phyloP scores from a whole-genome alignment of 2,113 vertebrate genomes.

The Rynchops niger region DNA sequence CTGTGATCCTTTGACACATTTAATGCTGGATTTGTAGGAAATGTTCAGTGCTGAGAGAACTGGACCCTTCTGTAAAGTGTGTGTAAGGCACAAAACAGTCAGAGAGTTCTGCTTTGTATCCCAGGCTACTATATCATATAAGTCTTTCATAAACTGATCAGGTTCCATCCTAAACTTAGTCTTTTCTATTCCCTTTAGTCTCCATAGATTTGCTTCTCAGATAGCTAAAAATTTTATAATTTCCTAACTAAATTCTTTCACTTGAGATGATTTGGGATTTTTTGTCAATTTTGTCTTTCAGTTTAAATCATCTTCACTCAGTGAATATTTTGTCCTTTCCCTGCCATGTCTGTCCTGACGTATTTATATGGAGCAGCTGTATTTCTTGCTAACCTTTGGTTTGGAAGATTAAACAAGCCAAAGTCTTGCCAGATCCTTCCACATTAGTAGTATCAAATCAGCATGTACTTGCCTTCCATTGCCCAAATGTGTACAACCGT shows the following conservation, averaged over 20 bases:
- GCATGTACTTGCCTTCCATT: background rate
- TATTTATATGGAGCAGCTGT: background rate
- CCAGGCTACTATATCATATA: background rate
- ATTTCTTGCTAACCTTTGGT: background rate
- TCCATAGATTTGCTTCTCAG: background rate
- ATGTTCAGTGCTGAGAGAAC: background rate
- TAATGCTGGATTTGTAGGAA: background rate
- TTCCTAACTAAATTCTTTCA: background rate
- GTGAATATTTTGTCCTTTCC: background rate
- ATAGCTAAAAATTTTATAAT: background rate
- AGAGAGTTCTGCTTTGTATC: background rate
- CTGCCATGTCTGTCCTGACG: background rate
- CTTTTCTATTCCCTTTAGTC: background rate
- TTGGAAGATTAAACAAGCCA: background rate
- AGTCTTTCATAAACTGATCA: background rate
- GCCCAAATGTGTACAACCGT: background rate
- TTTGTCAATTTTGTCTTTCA: background rate
- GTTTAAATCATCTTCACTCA: background rate
- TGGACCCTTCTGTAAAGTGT: background rate
- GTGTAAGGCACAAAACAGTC: background rate
- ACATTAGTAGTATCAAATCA: background rate
- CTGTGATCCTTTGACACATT: background rate
- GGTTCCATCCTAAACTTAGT: background rate
- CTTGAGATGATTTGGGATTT: fast-evolving
- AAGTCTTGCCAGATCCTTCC: background rate